Evolutionary conservation across 1,140 invertebrate genomes (phyloP).

Genomic region (Drosophila tropicalis): DNA sequence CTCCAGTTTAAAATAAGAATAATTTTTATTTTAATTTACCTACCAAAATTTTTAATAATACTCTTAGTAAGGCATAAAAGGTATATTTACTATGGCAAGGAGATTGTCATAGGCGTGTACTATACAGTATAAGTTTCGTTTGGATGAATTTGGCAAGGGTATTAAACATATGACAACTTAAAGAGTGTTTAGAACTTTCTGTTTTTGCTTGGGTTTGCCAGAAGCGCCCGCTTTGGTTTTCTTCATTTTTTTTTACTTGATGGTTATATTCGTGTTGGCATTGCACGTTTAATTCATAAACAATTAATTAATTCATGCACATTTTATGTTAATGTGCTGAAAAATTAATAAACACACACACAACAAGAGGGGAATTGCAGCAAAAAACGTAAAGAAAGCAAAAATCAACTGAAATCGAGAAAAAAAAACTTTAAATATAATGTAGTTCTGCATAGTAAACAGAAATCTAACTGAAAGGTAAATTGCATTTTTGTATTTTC

Average conservation of each 20-base stretch:
- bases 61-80: background rate
- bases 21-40: slow-evolving; percentile 49
- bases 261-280: slow-evolving; percentile 49
- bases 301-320: slow-evolving; percentile 81
- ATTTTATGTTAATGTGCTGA: slow-evolving; percentile 76
- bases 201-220: slow-evolving; percentile 39
- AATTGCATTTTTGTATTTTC: slow-evolving; percentile 77
- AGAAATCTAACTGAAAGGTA: slow-evolving; percentile 59
- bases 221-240: slow-evolving; percentile 60
- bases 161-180: background rate
- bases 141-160: background rate
- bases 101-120: background rate
- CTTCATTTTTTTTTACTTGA: no score
- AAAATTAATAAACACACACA: slow-evolving; percentile 64
- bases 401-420: slow-evolving; percentile 14
- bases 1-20: slow-evolving; percentile 33
- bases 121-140: background rate
- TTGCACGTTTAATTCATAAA: slow-evolving; percentile 80
- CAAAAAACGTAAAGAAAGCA: slow-evolving; percentile 25
- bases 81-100: background rate
- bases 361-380: slow-evolving; percentile 6
- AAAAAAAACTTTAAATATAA: slow-evolving; percentile 39
- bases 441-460: slow-evolving; percentile 59
- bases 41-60: slow-evolving; percentile 31
- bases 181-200: background rate